Evolutionary conservation across 2,888 invertebrate species (phyloP).

Genomic region (Philopedon plagiatum): DNA sequence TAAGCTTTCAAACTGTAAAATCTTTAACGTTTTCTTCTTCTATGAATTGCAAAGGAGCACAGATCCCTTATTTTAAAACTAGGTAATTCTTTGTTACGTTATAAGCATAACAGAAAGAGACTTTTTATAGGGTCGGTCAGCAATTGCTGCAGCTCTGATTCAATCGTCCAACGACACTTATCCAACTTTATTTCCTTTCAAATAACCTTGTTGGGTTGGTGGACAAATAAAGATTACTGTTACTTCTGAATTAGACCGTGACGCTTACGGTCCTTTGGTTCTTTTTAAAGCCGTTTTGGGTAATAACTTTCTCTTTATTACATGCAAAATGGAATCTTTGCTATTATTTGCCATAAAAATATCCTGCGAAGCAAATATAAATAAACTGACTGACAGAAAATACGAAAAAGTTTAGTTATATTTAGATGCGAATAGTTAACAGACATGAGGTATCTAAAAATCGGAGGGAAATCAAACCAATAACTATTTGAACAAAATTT

Average conservation of each 20-base stretch:
- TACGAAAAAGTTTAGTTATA: too few species aligned
- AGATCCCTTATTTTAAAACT: too few species aligned
- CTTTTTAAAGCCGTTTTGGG: background rate
- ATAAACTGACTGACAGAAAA: too few species aligned
- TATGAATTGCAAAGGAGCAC: too few species aligned
- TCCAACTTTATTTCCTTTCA: slow-evolving; percentile 4
- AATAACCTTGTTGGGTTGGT: slow-evolving; percentile 12
- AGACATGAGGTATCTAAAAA: too few species aligned
- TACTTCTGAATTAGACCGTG: slow-evolving; percentile 1
- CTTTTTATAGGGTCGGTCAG: background rate
- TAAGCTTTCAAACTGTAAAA: too few species aligned
- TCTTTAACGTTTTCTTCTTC: too few species aligned
- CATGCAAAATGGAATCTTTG: background rate
- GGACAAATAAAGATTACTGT: slow-evolving; percentile 8
- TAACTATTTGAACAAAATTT: too few species aligned
- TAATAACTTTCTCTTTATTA: background rate
- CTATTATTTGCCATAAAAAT: background rate
- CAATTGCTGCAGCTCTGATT: background rate
- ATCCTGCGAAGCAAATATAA: too few species aligned
- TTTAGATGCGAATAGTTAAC: too few species aligned
- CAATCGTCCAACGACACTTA: background rate
- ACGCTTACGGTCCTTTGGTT: background rate
- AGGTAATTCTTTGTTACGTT: background rate
- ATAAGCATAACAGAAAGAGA: background rate
- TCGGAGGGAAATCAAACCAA: too few species aligned